Base-by-base conservation (phyloP, 2,888 invertebrate species). In the Coelopa pilipes region DNA sequence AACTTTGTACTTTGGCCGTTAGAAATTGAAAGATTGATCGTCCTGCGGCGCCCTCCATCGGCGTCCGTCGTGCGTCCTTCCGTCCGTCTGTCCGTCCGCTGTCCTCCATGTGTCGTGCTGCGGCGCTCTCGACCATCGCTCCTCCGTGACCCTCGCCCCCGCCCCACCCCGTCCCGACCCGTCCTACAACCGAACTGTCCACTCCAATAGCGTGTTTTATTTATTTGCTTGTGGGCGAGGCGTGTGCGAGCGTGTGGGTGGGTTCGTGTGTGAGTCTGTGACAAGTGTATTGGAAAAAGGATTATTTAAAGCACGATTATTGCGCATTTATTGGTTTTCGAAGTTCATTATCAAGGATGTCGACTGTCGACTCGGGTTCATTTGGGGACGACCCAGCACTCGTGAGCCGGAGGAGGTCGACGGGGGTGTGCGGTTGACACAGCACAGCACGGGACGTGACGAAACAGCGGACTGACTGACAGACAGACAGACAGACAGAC, bases 321-420 rank as follows among this genome's bases (percentile, higher is more conserved):
- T 70, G 65, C 70, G 50, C 70, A 66, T 73, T 75, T 70, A 73
- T 75, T 75, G 70, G 67, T 70, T 75, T 75, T 75, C 67, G 55
- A 73, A 75, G 73, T 75, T 75, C 73, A 75, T 70, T 73, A 70
- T 75, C 70, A 67, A 70, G 65, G 19, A 63, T 68, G 57, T 34
- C 34, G 34, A 34, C 34, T 34, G 34, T 34, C 34, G 34, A 4
- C 34, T 34, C 34, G 34, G 34, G 34, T 34, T 34, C 34, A 34
- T 34, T 34, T 34, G 34, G 2, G 34, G 34, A 7, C 34, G 34
- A 34, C 34, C 34, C 2, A 34, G 34, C 4, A 34, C 7, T 34
- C 34, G 34, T 4, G n/a, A n/a, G n/a, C n/a, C n/a, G 34, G 34
- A 34, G 2, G 34, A 34, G 34, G 34, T 34, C 34, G 34, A 34